A percentile compares a stretch with the other conserved stretches of the same genome.
phyloP scores from a whole-genome alignment of 1,140 invertebrate genomes.

The Orchestia grillus region DNA sequence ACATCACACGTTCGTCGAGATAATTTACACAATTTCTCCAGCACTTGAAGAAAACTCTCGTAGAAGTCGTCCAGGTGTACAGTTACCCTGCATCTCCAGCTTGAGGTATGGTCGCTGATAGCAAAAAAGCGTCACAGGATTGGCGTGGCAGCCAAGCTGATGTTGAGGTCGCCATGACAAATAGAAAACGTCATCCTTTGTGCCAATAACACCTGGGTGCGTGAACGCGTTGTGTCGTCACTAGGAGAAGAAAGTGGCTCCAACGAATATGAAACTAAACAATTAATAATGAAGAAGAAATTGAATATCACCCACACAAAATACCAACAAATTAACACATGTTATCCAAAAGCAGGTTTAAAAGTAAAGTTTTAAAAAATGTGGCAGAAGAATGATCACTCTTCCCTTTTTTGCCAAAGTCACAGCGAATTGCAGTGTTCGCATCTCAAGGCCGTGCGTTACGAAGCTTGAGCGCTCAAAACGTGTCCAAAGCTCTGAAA shows the following conservation, averaged over 20 bases:
- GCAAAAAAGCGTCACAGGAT: neutral
- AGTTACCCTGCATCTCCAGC: neutral
- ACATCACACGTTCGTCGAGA: neutral
- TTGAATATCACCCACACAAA: neutral
- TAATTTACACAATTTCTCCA: neutral
- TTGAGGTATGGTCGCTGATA: neutral
- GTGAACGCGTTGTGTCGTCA: neutral
- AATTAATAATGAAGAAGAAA: neutral
- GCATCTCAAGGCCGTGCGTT: too few relatives aligned
- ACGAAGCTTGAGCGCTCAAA: too few relatives aligned
- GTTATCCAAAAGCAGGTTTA: neutral
- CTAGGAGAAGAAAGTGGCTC: neutral
- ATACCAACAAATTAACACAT: neutral
- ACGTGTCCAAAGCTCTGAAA: too few relatives aligned
- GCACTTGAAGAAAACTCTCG: neutral
- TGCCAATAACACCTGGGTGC: neutral
- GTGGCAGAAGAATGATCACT: too few relatives aligned
- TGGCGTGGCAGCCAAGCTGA: neutral
- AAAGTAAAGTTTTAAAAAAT: neutral
- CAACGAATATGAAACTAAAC: neutral
- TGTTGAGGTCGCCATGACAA: neutral
- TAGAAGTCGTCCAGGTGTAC: neutral
- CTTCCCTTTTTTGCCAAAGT: too few relatives aligned
- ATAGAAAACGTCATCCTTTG: neutral
- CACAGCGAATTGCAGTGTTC: neutral